Conservation (phyloP, 2,797 vertebrate species). For the Liasis olivaceus region DNA sequence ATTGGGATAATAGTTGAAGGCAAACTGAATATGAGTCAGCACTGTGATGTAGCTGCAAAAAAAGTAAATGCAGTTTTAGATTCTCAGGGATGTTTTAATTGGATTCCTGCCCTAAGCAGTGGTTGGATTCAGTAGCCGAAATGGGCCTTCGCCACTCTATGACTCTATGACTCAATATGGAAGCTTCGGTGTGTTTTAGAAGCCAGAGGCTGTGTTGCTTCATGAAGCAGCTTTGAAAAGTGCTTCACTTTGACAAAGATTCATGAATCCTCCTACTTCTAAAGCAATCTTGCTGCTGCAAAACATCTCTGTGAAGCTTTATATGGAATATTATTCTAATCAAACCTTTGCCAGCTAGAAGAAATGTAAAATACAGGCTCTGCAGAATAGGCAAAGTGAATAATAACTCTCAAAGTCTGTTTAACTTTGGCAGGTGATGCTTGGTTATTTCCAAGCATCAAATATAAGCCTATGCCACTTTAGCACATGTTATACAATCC, state of each 20-base stretch:
- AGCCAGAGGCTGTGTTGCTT: neutral
- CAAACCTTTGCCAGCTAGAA: neutral
- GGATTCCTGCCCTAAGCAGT: neutral
- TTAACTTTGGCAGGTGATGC: neutral
- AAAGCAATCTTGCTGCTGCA: neutral
- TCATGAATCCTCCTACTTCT: neutral
- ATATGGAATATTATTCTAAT: neutral
- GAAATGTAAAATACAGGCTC: conserved; percentile 26
- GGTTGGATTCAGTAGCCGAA: neutral
- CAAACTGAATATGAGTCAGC: neutral
- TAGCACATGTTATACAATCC: neutral
- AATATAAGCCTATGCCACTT: neutral
- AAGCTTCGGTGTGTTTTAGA: neutral
- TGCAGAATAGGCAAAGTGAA: conserved; percentile 2
- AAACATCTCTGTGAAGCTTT: neutral
- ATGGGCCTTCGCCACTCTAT: neutral
- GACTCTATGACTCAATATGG: neutral
- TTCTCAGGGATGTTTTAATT: neutral
- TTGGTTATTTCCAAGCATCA: neutral
- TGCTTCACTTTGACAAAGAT: neutral
- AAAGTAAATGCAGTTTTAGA: neutral
- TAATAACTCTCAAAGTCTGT: neutral
- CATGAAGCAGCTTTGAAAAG: neutral
- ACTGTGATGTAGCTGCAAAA: neutral
- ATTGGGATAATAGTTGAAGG: neutral